These are phyloP conservation scores for Tricholauxania praeusta DNA, from an alignment of 2,888 invertebrate genomes.

Conservation along the genomic window DNA sequence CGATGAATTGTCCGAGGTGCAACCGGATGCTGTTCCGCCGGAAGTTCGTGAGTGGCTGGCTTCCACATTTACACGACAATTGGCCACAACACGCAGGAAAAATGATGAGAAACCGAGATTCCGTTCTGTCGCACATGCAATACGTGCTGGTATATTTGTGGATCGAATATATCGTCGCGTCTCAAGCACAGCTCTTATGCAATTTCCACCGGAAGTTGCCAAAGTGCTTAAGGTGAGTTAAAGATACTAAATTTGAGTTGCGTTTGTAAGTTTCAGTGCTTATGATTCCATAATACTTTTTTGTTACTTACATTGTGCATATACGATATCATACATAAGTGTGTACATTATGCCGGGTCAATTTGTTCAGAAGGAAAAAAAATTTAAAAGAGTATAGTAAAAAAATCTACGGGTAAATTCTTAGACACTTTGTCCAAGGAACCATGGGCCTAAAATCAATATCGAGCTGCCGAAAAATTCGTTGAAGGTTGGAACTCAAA, in stretches of 20 bases:
- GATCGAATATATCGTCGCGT: conserved; percentile 91
- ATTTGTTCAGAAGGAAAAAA: too few species aligned
- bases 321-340: too few species aligned
- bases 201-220: conserved; percentile 89
- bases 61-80: conserved; percentile 93
- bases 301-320: too few species aligned
- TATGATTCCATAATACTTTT: too few species aligned
- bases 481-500: too few species aligned
- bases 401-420: too few species aligned
- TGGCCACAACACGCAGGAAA: conserved; percentile 81
- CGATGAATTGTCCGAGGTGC: conserved; percentile 95
- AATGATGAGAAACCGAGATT: conserved; percentile 89
- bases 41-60: conserved; percentile 98
- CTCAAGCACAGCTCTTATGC: conserved; percentile 82
- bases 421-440: too few species aligned
- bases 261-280: too few species aligned
- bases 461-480: too few species aligned
- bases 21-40: conserved; percentile 95
- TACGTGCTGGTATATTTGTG: conserved; percentile 95
- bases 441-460: too few species aligned
- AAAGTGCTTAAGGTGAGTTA: conserved; percentile 84
- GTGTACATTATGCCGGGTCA: too few species aligned
- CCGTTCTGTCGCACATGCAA: conserved; percentile 95
- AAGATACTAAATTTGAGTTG: background rate
- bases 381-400: too few species aligned